Evolutionary conservation across 2,888 invertebrate species (phyloP).

Genomic region (Halictus quadricinctus): DNA sequence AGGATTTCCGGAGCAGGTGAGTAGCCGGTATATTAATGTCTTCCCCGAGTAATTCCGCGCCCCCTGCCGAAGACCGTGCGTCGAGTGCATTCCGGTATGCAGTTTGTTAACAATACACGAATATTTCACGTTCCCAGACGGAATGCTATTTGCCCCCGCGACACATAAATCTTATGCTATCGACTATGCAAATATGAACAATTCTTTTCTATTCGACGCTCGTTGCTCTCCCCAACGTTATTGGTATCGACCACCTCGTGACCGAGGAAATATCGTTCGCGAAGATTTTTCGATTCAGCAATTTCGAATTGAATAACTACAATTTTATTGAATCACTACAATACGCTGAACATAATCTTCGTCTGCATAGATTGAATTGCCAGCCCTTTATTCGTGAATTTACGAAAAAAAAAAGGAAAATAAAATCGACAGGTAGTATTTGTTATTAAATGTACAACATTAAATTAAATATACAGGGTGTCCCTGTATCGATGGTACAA

Average conservation of each 20-base stretch:
- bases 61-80: not conserved
- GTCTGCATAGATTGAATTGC: too few species aligned
- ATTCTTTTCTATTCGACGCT: not conserved
- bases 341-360: not conserved
- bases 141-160: conserved; percentile 12
- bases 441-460: too few species aligned
- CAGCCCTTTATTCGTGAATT: too few species aligned
- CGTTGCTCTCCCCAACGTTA: not conserved
- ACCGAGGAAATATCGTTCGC: not conserved
- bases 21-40: conserved; percentile 33
- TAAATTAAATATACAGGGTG: too few species aligned
- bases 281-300: not conserved
- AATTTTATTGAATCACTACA: not conserved
- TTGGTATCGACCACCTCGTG: not conserved
- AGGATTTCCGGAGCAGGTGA: conserved; percentile 25
- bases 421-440: too few species aligned
- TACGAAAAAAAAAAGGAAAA: too few species aligned
- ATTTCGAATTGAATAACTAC: not conserved
- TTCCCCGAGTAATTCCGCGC: conserved; percentile 18
- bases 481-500: too few species aligned
- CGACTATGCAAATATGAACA: not conserved
- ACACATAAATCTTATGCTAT: not conserved
- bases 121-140: conserved; percentile 13
- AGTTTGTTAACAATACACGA: conserved; percentile 29
- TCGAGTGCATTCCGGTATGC: conserved; percentile 19